phyloP scores from a whole-genome alignment of 2,113 vertebrate species.

The Rafetus swinhoei region DNA sequence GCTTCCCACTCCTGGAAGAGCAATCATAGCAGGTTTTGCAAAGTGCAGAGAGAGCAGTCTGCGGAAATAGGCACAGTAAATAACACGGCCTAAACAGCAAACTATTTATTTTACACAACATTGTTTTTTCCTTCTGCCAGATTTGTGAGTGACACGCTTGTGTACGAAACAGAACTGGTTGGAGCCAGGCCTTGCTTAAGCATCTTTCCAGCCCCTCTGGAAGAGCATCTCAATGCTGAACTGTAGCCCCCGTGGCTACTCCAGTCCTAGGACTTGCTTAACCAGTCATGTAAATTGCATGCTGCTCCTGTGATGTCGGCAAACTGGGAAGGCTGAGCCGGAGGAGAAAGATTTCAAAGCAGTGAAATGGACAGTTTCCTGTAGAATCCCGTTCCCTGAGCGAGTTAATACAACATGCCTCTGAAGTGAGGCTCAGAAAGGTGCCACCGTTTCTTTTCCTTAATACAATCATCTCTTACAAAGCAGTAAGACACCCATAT shows the following conservation, averaged over 20 bases:
- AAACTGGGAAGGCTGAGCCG: neutral
- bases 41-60: neutral
- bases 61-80: neutral
- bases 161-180: neutral
- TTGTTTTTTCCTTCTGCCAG: neutral
- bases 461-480: neutral
- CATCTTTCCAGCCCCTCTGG: neutral
- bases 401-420: neutral
- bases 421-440: neutral
- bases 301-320: neutral
- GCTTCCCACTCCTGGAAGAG: rapidly evolving
- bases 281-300: neutral
- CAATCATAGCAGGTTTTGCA: neutral
- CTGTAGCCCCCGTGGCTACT: neutral
- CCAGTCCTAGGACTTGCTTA: neutral
- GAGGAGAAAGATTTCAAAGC: neutral
- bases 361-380: neutral
- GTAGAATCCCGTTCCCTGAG: neutral
- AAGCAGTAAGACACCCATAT: neutral
- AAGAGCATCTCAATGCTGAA: neutral
- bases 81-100: neutral
- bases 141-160: neutral
- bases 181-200: neutral
- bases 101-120: neutral
- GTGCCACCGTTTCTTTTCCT: neutral